Conservation (phyloP, 2,113 vertebrate genomes). For the Alaudala cheleensis region DNA sequence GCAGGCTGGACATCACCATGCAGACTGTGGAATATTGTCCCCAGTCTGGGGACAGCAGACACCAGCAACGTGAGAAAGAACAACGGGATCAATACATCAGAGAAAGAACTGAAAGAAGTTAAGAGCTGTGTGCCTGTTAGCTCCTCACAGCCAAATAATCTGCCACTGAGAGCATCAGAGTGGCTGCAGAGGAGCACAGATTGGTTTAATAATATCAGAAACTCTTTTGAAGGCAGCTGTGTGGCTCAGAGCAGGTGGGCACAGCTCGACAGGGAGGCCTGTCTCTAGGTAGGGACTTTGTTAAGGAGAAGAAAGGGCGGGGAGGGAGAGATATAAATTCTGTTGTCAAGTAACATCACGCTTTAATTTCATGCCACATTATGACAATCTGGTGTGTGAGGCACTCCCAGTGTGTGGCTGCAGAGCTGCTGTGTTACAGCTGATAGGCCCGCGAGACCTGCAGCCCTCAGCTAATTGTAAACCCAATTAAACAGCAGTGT, state of each 20-base stretch:
- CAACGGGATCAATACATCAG: background rate
- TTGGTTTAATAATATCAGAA: slow-evolving; percentile 18
- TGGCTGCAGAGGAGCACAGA: slow-evolving; percentile 1
- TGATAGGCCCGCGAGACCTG: slow-evolving; percentile 33
- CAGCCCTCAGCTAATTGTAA: slow-evolving; percentile 52
- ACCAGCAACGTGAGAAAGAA: background rate
- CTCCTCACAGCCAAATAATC: slow-evolving; percentile 45
- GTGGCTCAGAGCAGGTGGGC: slow-evolving; percentile 31
- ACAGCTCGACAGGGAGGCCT: background rate
- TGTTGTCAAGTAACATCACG: slow-evolving; percentile 45
- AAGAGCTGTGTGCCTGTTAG: slow-evolving; percentile 52
- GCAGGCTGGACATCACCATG: background rate
- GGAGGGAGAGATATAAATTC: slow-evolving; percentile 36
- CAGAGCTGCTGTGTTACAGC: slow-evolving; percentile 26
- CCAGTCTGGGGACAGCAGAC: background rate
- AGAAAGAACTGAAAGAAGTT: slow-evolving; percentile 50
- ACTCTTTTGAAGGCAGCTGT: slow-evolving; percentile 41
- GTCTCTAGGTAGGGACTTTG: background rate
- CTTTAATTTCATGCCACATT: slow-evolving; percentile 75
- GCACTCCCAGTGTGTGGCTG: slow-evolving; percentile 36
- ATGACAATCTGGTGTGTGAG: slow-evolving; percentile 57
- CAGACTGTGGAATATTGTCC: too few species aligned
- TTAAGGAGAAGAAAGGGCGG: background rate
- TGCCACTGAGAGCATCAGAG: slow-evolving; percentile 19
- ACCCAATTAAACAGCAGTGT: slow-evolving; percentile 58